Conservation (phyloP, 2,888 invertebrate species). For the Nymphalis c-album region DNA sequence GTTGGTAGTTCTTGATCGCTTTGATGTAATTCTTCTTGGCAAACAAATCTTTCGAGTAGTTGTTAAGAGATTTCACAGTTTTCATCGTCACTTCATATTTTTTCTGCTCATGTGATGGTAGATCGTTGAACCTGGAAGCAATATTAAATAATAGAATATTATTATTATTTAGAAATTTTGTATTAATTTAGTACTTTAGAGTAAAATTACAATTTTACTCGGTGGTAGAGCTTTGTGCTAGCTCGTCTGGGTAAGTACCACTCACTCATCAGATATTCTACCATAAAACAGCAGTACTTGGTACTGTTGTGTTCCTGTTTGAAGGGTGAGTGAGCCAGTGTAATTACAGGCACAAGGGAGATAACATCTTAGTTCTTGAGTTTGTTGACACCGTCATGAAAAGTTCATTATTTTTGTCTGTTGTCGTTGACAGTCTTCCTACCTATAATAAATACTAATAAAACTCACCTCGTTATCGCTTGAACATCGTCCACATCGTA, state of each 20-base stretch:
- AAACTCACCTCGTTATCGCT: conserved; percentile 53
- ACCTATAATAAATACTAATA: no score
- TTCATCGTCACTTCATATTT: conserved; percentile 59
- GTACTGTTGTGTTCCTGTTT: no score
- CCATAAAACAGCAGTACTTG: no score
- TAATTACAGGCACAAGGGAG: no score
- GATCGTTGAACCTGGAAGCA: conserved; percentile 62
- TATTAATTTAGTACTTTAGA: no score
- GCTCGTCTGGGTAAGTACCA: no score
- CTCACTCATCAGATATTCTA: no score
- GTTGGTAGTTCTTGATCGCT: conserved; percentile 64
- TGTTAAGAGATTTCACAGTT: conserved; percentile 60
- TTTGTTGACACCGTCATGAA: no score
- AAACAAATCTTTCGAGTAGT: conserved; percentile 58
- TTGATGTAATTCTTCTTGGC: conserved; percentile 50
- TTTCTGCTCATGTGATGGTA: conserved; percentile 62
- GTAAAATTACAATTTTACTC: not conserved
- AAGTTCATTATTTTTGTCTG: no score
- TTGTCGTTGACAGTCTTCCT: no score
- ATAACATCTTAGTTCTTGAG: no score
- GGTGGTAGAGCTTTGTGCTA: not conserved
- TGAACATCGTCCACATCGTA: conserved; percentile 54
- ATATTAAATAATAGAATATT: not conserved
- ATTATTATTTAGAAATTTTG: not conserved
- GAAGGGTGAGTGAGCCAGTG: no score